Percentiles rank a stretch among this genome's conserved stretches.
These are phyloP conservation scores for Pristionchus entomophagus DNA, from an alignment of 2,888 invertebrate genomes.

Conservation along the genomic window DNA sequence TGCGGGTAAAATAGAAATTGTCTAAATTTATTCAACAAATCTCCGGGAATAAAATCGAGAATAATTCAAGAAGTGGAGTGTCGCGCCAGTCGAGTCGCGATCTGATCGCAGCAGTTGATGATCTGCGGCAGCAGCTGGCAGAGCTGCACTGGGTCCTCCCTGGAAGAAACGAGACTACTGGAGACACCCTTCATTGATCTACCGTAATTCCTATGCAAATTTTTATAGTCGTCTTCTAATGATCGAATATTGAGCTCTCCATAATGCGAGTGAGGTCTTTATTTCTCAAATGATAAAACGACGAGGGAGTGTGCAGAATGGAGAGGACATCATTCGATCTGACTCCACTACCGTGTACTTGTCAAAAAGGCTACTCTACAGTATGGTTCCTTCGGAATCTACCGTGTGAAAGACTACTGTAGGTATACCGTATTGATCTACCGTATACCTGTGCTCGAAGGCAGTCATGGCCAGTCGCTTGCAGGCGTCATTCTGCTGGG, in stretches of 20 bases:
- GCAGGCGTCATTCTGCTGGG: conserved; percentile 34
- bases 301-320: no score
- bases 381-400: no score
- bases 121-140: conserved; percentile 52
- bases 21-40: background rate
- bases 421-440: background rate
- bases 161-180: background rate
- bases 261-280: no score
- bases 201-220: conserved; percentile 30
- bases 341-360: no score
- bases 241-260: no score
- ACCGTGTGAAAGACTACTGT: no score
- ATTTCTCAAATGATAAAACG: no score
- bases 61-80: conserved; percentile 45
- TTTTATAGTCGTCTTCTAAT: no score
- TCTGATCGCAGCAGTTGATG: conserved; percentile 53
- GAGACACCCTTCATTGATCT: no score
- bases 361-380: no score
- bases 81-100: conserved; percentile 53
- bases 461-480: conserved; percentile 43
- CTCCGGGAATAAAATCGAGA: background rate
- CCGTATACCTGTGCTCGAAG: conserved; percentile 38
- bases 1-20: background rate
- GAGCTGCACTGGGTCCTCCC: conserved; percentile 35
- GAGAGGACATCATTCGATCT: no score